These are phyloP conservation scores for Psix sp. DNA, from an alignment of 1,140 invertebrate genomes.

Conservation along the genomic window DNA sequence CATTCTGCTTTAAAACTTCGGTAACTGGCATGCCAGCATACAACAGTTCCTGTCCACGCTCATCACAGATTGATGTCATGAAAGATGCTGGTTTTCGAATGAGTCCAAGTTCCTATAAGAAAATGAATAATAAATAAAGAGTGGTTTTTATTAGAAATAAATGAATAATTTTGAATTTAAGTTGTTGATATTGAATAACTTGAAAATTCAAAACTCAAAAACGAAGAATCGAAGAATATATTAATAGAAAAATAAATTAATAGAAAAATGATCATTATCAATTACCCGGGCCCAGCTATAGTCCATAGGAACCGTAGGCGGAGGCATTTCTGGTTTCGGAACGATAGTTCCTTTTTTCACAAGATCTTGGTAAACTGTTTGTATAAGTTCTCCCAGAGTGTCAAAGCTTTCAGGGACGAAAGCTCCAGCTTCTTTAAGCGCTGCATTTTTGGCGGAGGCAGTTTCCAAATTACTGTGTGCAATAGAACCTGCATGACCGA, in stretches of 20 bases:
- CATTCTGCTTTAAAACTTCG: slow-evolving; percentile 90
- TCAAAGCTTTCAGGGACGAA: slow-evolving; percentile 96
- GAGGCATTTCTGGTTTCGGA: slow-evolving; percentile 93
- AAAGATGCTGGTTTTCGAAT: slow-evolving; percentile 99
- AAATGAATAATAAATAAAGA: background rate
- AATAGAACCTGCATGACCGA: slow-evolving; percentile 98
- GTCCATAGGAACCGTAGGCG: slow-evolving; percentile 99
- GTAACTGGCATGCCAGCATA: slow-evolving; percentile 99
- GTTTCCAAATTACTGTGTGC: slow-evolving; percentile 97
- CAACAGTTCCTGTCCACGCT: slow-evolving; percentile 97
- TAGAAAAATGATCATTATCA: slow-evolving; percentile 5
- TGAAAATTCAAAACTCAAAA: background rate
- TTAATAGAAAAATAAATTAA: background rate
- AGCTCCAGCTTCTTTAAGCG: slow-evolving; percentile 89
- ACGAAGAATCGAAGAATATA: too few relatives aligned
- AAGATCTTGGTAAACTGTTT: slow-evolving; percentile 87
- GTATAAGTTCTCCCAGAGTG: slow-evolving; percentile 87
- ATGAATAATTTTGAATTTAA: background rate
- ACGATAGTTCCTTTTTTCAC: slow-evolving; percentile 90
- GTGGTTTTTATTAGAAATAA: slow-evolving; percentile 8
- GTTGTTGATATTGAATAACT: slow-evolving; percentile 4
- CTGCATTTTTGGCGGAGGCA: slow-evolving; percentile 93
- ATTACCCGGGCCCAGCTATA: slow-evolving; percentile 97
- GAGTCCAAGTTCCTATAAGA: slow-evolving; percentile 91
- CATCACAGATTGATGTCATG: slow-evolving; percentile 99